Evolutionary conservation across 1,140 invertebrate genomes (phyloP), one percentile per base, ranked within the genome.

Genomic region (Piezodorus guildinii): DNA sequence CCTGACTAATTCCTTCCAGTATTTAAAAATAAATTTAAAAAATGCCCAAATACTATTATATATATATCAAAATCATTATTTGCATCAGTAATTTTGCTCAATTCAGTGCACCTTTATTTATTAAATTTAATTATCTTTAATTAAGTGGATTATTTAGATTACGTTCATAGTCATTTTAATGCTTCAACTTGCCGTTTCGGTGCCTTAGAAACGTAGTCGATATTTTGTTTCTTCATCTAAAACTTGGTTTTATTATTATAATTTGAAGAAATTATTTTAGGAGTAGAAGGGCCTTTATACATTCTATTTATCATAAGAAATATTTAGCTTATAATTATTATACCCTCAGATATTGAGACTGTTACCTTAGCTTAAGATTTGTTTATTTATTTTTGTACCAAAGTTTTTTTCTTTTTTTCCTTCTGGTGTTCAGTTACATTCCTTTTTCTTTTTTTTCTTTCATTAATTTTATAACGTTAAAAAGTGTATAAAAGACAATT

Each of bases 331-430:
- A 21, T 56, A 56, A 23, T 56, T 23, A 56, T 56, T 56, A 25
- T 56, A 39, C 23, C 52, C 52, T 56, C 52, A 23, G 23, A 56
- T 49, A 49, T 56, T 56, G 52, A 56, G 52, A 56, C 52, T 56
- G 52, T 56, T 56, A 56, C 52, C 52, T 56, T 56, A 56, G 52
- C 21, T 56, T 56, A 23, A 21, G 17, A 3, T 56, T 56, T 23
- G 17, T 25, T 23, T 23, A 17, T 56, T 56, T 23, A 23, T 23
- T 30, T 30, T 30, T 25, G 12, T 56, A 8, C 52, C 25, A 56
- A 56, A 23, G 25, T 56, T 23, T 16, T 56, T 10, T 39, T 16
- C 27, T 10, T 10, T 39, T 39, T 39, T 39, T 39, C 9, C 34
- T 39, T 39, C 27, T 25, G 17, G 23, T 23, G 52, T 56, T 56